Evolutionary conservation across 2,113 vertebrate species (phyloP), one percentile per base, ranked within the genome.

Genomic region (Salvelinus fontinalis): DNA sequence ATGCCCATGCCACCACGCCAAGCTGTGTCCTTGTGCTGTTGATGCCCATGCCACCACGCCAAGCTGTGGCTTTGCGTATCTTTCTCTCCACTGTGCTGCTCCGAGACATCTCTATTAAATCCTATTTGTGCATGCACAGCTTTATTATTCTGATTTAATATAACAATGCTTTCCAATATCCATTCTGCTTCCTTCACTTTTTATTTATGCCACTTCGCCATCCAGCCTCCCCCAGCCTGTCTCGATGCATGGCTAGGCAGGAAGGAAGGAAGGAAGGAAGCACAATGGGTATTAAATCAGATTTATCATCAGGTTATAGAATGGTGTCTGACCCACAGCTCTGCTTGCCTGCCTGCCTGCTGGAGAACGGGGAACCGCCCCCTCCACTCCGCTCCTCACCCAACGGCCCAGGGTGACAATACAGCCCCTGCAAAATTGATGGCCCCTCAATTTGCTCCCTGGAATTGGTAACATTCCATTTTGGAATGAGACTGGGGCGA

Each of bases 101-200:
- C 14, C 78, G 57, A 79, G 86, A 89, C 78, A 71, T 90, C 88
- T 94, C 88, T 82, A 89, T 92, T 91, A 91, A 85, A 82, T 83
- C 67, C 80, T 77, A 81, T 89, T 92, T 89, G 87, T 85, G 89
- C 80, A 85, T 87, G 77, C 84, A 83, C 84, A 79, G 76, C 83
- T 92, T 91, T 92, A 92, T 91, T 92, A 90, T 91, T 90, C 82
- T 90, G 92, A 92, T 93, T 92, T 92, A 92, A 92, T 91, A 89
- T 88, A 90, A 89, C 86, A 82, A 81, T 89, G 81, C 73, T 80
- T 79, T 78, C 80, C 84, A 86, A 88, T 89, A 90, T 84, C 82
- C 86, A 88, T 86, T 88, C 80, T 79, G 86, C 81, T 91, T 86
- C 84, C 88, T 83, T 90, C 86, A 88, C 78, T 87, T 85, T 83